Base-by-base conservation (phyloP, 2,797 vertebrate genomes). In the Gallinago solitaria region DNA sequence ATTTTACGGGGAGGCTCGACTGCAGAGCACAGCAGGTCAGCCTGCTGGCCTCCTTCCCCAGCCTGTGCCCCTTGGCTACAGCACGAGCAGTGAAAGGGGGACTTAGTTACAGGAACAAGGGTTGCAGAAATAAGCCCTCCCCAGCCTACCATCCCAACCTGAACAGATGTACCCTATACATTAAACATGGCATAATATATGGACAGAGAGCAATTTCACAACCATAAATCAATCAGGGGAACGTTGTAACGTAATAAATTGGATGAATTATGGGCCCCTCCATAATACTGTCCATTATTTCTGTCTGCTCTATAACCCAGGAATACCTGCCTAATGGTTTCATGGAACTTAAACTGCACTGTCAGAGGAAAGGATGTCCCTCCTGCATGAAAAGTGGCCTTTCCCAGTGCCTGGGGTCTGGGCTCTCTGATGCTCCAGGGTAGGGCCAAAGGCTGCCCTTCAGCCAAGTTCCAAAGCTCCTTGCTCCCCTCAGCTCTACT, bases 321-420 rank as follows among this genome's bases (percentile, higher is more conserved):
- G 23, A 35, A 28, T 19, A 15, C 9, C 39, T 24, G 27, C 56
- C 48, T 48, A 33, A 43, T 35, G 63, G 13, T 4, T 43, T 68
- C 30, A 6, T 11, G 67, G 78, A 14, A 39, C 27, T 64, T 32
- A 32, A 73, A 25, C 24, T 5, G 2, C 2, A 2, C 28, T 10
- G 19, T 15, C 23, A 35, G 9, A 35, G 0, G 20, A 5, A 19
- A 12, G 0, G 25, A 32, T 17, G 41, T 57, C 18, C 3, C 33
- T 32, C 41, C 21, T 11, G 10, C 5, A 51, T 4, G 51, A 9
- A 30, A 2, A 8, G 1, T 0, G 11, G 37, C 69, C 30, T 21
- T 7, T 3, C n/a, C 3, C 1, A 35, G 61, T 6, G 37, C 73
- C 45, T 3, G 0, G 2, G 5, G 1, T 0, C 1, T 7, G 67